A percentile compares a stretch with the other conserved stretches of the same genome.
Conservation (phyloP, 2,797 vertebrate species). For the Passerculus sandwichensis region DNA sequence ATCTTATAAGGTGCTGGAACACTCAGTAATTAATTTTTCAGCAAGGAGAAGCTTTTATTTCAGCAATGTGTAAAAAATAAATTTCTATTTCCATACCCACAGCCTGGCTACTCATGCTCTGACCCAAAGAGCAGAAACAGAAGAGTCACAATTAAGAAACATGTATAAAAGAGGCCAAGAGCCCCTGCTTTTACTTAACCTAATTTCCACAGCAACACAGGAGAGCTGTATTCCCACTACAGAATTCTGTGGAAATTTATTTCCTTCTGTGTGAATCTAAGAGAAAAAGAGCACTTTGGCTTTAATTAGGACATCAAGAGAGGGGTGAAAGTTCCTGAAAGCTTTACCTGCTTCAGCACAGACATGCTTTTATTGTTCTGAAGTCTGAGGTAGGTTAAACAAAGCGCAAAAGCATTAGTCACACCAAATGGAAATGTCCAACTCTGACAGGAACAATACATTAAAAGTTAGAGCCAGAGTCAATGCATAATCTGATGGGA, state of each 20-base stretch:
- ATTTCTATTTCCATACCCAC: constrained; percentile 24
- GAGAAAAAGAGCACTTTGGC: neutral
- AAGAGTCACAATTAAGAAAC: neutral
- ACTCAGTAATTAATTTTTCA: constrained; percentile 75
- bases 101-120: neutral
- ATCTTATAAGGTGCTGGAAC: constrained; percentile 74
- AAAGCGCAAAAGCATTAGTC: neutral
- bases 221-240: neutral
- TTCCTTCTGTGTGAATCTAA: neutral
- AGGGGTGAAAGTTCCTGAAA: neutral
- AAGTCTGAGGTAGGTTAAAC: neutral
- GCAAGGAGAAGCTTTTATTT: constrained; percentile 71
- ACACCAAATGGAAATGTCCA: neutral
- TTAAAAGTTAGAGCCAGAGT: neutral
- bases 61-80: constrained; percentile 49
- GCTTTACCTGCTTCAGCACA: neutral
- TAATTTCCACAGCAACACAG: neutral
- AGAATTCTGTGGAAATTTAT: neutral
- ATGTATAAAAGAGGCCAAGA: neutral
- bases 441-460: neutral
- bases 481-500: neutral
- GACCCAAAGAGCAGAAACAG: neutral
- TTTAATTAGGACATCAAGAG: neutral
- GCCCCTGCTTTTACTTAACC: neutral
- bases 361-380: neutral